Percentiles rank a stretch among this genome's conserved stretches.
Conservation (phyloP, 2,113 vertebrate genomes). For the Otis tarda region DNA sequence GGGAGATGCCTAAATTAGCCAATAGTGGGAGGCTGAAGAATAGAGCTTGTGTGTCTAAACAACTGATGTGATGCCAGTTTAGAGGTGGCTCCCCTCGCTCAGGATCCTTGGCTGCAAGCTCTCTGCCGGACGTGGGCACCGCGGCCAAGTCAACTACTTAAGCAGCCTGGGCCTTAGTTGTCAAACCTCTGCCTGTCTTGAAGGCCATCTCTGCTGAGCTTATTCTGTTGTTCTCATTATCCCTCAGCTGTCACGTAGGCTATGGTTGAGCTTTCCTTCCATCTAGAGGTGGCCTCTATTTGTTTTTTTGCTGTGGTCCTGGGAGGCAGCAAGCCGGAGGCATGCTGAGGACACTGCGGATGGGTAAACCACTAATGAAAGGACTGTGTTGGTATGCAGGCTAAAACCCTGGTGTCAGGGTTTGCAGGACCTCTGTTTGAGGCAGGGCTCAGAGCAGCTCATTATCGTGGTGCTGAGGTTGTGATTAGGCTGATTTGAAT, state of each 20-base stretch:
- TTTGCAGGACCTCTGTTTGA: neutral
- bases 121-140: neutral
- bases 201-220: neutral
- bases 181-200: conserved; percentile 29
- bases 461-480: neutral
- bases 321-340: neutral
- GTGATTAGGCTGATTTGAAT: neutral
- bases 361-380: neutral
- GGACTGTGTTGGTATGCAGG: neutral
- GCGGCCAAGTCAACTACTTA: conserved; percentile 28
- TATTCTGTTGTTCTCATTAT: neutral
- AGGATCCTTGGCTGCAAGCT: conserved; percentile 8
- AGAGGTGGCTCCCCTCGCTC: neutral
- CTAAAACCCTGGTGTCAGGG: neutral
- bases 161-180: conserved; percentile 28
- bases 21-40: conserved; percentile 42
- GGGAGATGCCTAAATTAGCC: conserved; percentile 53
- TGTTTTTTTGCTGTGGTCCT: neutral
- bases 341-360: neutral
- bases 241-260: neutral
- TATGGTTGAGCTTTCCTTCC: neutral
- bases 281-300: neutral
- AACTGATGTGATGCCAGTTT: conserved; percentile 63
- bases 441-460: neutral
- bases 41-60: conserved; percentile 54